phyloP scores from a whole-genome alignment of 1,140 invertebrate species.

The Xylocopa sonorina region DNA sequence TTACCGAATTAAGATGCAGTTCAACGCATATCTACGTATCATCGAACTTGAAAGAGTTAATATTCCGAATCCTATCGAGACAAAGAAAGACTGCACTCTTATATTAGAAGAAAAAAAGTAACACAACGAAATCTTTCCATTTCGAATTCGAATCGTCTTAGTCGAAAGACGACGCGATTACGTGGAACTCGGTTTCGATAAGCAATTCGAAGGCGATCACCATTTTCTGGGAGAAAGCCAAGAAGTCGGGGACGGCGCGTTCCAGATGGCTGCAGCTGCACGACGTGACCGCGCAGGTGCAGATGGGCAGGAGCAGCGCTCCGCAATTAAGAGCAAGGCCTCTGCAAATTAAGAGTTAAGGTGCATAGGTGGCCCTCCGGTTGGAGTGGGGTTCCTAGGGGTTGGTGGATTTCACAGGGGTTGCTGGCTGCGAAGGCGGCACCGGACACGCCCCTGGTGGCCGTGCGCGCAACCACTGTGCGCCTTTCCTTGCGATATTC shows the following conservation, averaged over 20 bases:
- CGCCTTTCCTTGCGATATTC: slow-evolving; percentile 74
- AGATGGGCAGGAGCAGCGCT: slow-evolving; percentile 63
- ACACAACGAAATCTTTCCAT: too few relatives aligned
- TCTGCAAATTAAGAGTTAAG: slow-evolving; percentile 76
- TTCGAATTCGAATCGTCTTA: too few relatives aligned
- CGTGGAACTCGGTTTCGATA: slow-evolving; percentile 15
- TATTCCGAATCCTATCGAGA: too few relatives aligned
- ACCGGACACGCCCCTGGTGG: slow-evolving; percentile 78
- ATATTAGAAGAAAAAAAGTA: too few relatives aligned
- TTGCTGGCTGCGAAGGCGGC: slow-evolving; percentile 73
- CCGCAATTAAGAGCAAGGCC: slow-evolving; percentile 73
- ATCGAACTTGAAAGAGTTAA: too few relatives aligned
- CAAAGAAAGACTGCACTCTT: too few relatives aligned
- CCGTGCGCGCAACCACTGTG: slow-evolving; percentile 76
- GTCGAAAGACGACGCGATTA: not conserved
- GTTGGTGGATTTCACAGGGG: slow-evolving; percentile 71
- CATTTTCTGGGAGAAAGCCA: slow-evolving; percentile 37
- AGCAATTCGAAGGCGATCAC: slow-evolving; percentile 50
- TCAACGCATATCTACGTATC: too few relatives aligned
- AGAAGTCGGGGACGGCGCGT: slow-evolving; percentile 38
- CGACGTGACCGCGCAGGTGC: slow-evolving; percentile 67
- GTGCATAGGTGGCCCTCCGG: slow-evolving; percentile 74
- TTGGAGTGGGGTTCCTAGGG: slow-evolving; percentile 58
- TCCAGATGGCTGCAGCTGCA: slow-evolving; percentile 58
- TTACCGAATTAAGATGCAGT: too few relatives aligned